Evolutionary conservation across 1,140 invertebrate genomes (phyloP).

Genomic region (Coptotermes formosanus): DNA sequence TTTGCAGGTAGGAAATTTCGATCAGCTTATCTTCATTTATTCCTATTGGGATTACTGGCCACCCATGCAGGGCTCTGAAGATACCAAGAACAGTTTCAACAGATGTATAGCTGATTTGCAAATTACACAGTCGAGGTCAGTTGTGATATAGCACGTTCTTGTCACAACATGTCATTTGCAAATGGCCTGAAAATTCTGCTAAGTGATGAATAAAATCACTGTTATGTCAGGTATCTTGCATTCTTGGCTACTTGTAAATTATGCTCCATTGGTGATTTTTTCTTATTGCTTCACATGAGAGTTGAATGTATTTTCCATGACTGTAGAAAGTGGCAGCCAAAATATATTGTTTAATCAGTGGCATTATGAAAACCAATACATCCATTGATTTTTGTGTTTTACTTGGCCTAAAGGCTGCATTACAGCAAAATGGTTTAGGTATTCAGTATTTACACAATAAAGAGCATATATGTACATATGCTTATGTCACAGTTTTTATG

Average conservation of each 20-base stretch:
- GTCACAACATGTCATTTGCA: background rate
- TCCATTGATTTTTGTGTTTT: background rate
- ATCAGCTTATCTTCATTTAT: conserved; percentile 27
- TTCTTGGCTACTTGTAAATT: background rate
- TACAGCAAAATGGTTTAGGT: conserved; percentile 13
- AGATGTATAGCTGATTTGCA: background rate
- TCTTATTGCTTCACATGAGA: background rate
- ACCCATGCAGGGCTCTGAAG: conserved; percentile 27
- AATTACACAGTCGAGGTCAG: background rate
- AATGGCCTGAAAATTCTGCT: background rate
- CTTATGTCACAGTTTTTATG: conserved; percentile 1
- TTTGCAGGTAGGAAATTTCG: conserved; percentile 30
- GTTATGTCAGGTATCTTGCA: background rate
- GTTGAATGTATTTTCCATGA: conserved; percentile 8
- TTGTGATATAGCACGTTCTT: background rate
- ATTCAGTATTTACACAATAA: conserved; percentile 3
- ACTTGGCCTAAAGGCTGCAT: conserved; percentile 13
- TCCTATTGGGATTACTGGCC: conserved; percentile 6
- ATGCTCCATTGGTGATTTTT: background rate
- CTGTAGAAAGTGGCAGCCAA: background rate
- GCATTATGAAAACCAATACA: conserved; percentile 1
- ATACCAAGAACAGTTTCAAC: background rate
- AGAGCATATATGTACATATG: background rate
- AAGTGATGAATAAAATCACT: background rate
- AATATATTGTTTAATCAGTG: background rate